Conservation (phyloP, 2,888 invertebrate genomes). For the Spisula solida region DNA sequence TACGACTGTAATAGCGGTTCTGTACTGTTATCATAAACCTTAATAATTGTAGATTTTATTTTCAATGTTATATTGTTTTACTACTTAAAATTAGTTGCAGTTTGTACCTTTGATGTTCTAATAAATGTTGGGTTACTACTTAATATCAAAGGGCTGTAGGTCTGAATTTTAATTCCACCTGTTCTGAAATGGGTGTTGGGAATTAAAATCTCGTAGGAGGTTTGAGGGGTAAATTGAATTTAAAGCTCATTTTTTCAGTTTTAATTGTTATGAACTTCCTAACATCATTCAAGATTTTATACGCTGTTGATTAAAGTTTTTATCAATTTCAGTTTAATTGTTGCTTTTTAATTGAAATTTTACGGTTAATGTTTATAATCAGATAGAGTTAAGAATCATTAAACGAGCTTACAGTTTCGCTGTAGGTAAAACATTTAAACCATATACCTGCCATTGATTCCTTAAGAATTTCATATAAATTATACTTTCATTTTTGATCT, state of each 20-base stretch:
- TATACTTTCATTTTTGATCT: conserved; percentile 4
- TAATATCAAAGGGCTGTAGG: conserved; percentile 21
- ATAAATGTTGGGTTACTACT: not conserved
- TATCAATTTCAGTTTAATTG: conserved; percentile 29
- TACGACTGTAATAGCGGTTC: conserved; percentile 22
- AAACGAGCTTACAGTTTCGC: not conserved
- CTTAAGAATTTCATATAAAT: not conserved
- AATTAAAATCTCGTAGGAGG: not conserved
- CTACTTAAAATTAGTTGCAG: conserved; percentile 41
- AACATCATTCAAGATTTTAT: not conserved
- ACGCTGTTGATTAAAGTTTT: conserved; percentile 13
- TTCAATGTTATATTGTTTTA: conserved; percentile 51
- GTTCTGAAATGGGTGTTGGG: conserved; percentile 10
- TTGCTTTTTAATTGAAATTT: conserved; percentile 20
- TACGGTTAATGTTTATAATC: not conserved
- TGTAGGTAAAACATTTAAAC: not conserved
- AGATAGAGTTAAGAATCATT: conserved; percentile 7
- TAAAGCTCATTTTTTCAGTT: not conserved
- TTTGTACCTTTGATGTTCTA: conserved; percentile 38
- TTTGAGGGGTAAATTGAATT: conserved; percentile 3
- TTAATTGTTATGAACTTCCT: conserved; percentile 22
- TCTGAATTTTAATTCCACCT: conserved; percentile 30
- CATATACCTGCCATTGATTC: conserved; percentile 1
- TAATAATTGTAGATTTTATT: conserved; percentile 46
- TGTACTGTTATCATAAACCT: not conserved